These are phyloP conservation scores for Mechanitis messenoides DNA, from an alignment of 2,888 invertebrate species.

Conservation along the genomic window DNA sequence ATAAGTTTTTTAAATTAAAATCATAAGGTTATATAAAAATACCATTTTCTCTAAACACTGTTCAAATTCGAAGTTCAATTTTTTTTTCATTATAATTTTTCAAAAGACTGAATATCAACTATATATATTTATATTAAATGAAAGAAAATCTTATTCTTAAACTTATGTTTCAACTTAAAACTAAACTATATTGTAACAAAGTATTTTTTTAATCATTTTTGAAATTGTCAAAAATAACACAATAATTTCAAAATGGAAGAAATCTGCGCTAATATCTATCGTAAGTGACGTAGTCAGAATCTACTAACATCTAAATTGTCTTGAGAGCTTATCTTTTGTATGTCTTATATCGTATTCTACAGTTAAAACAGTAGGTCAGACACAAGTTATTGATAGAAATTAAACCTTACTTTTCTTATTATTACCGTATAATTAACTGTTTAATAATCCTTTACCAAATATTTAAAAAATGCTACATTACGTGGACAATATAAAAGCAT, in stretches of 20 bases:
- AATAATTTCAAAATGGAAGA: constrained; percentile 1
- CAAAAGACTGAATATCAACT: constrained; percentile 31
- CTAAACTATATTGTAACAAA: constrained; percentile 17
- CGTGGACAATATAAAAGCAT: background rate
- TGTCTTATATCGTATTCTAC: background rate
- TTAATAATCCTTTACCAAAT: constrained; percentile 25
- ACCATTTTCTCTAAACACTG: constrained; percentile 59
- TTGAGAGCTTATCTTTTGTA: background rate
- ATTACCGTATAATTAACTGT: constrained; percentile 24
- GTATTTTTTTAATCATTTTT: constrained; percentile 17
- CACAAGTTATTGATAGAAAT: constrained; percentile 18
- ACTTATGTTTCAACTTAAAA: constrained; percentile 1
- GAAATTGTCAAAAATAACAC: background rate
- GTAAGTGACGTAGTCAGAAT: background rate
- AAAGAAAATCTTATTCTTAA: constrained; percentile 4
- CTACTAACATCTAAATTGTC: background rate
- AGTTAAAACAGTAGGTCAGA: no score
- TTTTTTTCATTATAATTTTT: constrained; percentile 10
- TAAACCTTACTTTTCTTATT: constrained; percentile 28
- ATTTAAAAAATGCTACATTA: background rate
- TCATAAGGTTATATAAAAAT: constrained; percentile 68
- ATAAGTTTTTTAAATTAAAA: constrained; percentile 52
- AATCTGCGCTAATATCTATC: background rate
- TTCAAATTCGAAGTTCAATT: constrained; percentile 60
- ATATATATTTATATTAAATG: constrained; percentile 33